phyloP scores from a whole-genome alignment of 2,888 invertebrate species.

The Gymnosoma rotundatum region DNA sequence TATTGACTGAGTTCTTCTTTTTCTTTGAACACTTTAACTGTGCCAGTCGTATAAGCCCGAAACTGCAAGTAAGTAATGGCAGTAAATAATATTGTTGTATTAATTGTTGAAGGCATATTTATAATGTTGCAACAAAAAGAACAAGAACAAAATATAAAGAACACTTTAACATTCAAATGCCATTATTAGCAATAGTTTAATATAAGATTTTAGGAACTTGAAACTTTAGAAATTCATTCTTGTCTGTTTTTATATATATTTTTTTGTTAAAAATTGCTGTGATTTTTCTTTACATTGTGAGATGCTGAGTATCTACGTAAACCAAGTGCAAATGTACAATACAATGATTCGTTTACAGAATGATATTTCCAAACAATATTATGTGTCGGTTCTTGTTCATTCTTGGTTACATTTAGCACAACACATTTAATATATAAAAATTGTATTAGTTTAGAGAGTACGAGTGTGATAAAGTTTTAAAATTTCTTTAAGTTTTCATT shows the following conservation, averaged over 20 bases:
- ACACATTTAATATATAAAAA: neutral
- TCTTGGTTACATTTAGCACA: conserved; percentile 21
- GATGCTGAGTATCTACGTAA: neutral
- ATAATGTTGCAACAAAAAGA: neutral
- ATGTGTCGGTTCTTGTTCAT: conserved; percentile 19
- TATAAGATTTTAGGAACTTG: conserved; percentile 79
- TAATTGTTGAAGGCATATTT: neutral
- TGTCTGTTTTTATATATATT: conserved; percentile 19
- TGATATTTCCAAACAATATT: neutral
- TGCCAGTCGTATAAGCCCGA: no score
- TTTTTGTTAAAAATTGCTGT: conserved; percentile 27
- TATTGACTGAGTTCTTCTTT: no score
- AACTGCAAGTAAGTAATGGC: no score
- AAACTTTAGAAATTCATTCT: conserved; percentile 70
- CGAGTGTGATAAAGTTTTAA: conserved; percentile 42
- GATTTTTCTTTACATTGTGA: conserved; percentile 13
- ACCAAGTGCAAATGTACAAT: neutral
- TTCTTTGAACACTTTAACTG: no score
- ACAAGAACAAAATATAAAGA: conserved; percentile 10
- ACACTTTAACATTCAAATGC: conserved; percentile 59
- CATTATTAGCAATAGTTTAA: conserved; percentile 79
- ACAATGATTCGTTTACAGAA: neutral
- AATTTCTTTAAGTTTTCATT: conserved; percentile 6
- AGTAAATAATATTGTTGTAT: no score
- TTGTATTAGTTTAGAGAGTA: neutral